These are phyloP conservation scores for Tautogolabrus adspersus DNA, from an alignment of 2,113 vertebrate species.

Conservation along the genomic window DNA sequence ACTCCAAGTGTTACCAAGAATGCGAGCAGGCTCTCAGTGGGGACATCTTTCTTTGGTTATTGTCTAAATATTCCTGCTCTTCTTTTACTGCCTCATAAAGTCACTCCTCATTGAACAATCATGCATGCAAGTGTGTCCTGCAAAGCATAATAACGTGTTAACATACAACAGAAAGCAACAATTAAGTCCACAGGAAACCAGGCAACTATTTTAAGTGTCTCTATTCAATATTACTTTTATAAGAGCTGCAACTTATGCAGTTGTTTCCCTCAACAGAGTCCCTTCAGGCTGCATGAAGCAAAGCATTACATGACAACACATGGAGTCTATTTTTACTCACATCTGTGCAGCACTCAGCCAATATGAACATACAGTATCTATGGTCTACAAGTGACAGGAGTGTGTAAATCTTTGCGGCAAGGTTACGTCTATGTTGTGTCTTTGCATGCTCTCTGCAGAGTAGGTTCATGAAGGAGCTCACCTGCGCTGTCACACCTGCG, in stretches of 20 bases:
- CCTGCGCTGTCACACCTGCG: constrained; percentile 78
- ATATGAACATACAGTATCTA: neutral
- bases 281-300: neutral
- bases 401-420: neutral
- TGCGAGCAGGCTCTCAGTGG: neutral
- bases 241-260: neutral
- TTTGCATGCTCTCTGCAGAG: constrained; percentile 14
- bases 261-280: neutral
- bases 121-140: neutral
- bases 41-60: too few species aligned
- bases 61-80: too few species aligned
- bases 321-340: constrained; percentile 8
- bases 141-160: neutral
- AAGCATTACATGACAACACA: neutral
- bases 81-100: too few species aligned
- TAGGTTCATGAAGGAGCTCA: constrained; percentile 49
- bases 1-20: neutral
- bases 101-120: neutral
- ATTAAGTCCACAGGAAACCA: neutral
- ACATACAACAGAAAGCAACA: neutral
- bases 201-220: neutral
- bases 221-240: neutral
- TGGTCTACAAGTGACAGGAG: neutral
- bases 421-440: neutral
- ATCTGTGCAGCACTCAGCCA: constrained; percentile 2